Evolutionary conservation across 2,888 invertebrate species (phyloP), one percentile per base, ranked within the genome.

Genomic region (Gari tellinella): DNA sequence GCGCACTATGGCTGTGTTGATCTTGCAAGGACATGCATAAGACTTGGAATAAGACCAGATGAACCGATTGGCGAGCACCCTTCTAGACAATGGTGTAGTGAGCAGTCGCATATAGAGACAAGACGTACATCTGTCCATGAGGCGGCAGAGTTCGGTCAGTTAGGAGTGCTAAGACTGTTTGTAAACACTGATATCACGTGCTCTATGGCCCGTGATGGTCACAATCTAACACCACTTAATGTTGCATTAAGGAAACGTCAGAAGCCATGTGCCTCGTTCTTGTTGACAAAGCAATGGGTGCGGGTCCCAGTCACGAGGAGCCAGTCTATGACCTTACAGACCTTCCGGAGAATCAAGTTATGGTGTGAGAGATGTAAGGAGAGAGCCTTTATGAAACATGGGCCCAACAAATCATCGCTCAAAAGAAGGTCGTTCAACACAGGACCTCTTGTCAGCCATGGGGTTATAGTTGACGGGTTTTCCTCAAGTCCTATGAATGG

Each of bases 281-380:
- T 92, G 17, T 82, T 92, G 15, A 89, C 91, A 12, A 91, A 91
- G 62, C 91, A 91, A 65, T 91, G 91, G 92, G 89, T 88, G n/a
- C 85, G 88, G 61, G 86, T 91, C 2, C 81, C 83, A 4, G 85
- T 89, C 40, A 85, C 83, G 8, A 87, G 87, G 51, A 84, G 80
- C 19, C 82, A 85, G 21, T 74, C 85, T 0, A 82, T 90, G 49
- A 87, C 89, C 4, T 72, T 92, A 26, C 84, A 86, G 10, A 87
- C 90, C 21, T 90, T 85, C 65, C 78, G 86, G n/a, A 79, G 80
- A 55, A 84, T 91, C 56, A 90, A 86, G 66, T 73, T 79, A 1
- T 92, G 92, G 92, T 85, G 87, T 12, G 90, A 90, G 23, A 56
- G 85, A 17, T 88, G 90, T 12, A 89, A 89, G 63, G 91, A 91